phyloP scores from a whole-genome alignment of 2,113 vertebrate genomes.

The Carassius carassius region DNA sequence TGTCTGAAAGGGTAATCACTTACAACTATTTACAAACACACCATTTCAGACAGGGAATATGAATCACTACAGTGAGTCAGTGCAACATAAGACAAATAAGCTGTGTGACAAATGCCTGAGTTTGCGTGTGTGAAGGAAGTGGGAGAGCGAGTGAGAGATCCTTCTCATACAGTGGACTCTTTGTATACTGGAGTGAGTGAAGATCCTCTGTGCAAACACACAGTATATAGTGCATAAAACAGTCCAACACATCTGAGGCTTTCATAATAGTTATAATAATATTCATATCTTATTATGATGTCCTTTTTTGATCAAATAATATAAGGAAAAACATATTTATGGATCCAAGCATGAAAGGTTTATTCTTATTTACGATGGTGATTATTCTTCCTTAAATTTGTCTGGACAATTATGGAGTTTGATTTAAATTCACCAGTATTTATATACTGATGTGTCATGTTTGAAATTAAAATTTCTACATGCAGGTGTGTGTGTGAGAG shows the following conservation, averaged over 20 bases:
- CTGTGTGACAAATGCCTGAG: slow-evolving; percentile 11
- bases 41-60: slow-evolving; percentile 38
- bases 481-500: not conserved
- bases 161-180: slow-evolving; percentile 16
- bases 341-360: not conserved
- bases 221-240: not conserved
- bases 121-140: slow-evolving; percentile 6
- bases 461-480: not conserved
- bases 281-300: not conserved
- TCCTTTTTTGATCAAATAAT: not conserved
- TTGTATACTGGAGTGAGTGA: slow-evolving; percentile 4
- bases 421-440: not conserved
- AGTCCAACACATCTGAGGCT: not conserved
- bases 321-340: not conserved
- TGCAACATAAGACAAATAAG: slow-evolving; percentile 9
- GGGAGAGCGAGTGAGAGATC: not conserved
- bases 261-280: not conserved
- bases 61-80: slow-evolving; percentile 36
- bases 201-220: slow-evolving; percentile 34
- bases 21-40: slow-evolving; percentile 39
- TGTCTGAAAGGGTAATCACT: slow-evolving; percentile 20
- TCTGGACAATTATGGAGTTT: not conserved
- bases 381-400: not conserved
- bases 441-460: not conserved
- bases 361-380: not conserved